These are phyloP conservation scores for Pseudorasbora parva DNA, from an alignment of 2,113 vertebrate species.

Conservation along the genomic window DNA sequence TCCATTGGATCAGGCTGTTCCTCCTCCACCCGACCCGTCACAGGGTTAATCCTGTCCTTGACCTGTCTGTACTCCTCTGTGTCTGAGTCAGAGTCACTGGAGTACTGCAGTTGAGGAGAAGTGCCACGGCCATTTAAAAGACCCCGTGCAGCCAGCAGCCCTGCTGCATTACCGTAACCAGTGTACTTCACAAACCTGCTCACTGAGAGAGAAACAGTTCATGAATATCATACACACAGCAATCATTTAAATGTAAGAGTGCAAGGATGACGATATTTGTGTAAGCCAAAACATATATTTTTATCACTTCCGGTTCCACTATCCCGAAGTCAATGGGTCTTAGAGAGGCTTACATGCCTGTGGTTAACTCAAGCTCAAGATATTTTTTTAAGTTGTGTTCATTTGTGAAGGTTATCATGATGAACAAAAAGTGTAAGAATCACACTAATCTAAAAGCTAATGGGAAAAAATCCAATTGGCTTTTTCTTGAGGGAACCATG, in stretches of 20 bases:
- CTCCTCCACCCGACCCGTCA: slow-evolving; percentile 80
- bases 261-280: not conserved
- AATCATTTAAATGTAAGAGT: not conserved
- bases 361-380: not conserved
- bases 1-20: slow-evolving; percentile 78
- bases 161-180: slow-evolving; percentile 82
- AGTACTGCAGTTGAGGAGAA: slow-evolving; percentile 66
- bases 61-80: slow-evolving; percentile 80
- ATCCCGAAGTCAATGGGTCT: not conserved
- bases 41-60: slow-evolving; percentile 76
- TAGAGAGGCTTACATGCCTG: not conserved
- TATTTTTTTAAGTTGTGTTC: not conserved
- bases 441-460: not conserved
- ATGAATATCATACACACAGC: not conserved
- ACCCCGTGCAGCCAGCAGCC: slow-evolving; percentile 78
- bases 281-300: not conserved
- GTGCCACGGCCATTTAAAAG: slow-evolving; percentile 65
- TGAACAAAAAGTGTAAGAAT: not conserved
- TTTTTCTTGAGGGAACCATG: too few relatives aligned
- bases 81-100: slow-evolving; percentile 81
- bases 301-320: not conserved
- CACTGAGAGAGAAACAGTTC: slow-evolving; percentile 63
- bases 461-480: not conserved
- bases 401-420: not conserved
- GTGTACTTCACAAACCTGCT: slow-evolving; percentile 83